Percentiles rank a stretch among this genome's conserved stretches.
phyloP scores from a whole-genome alignment of 2,113 vertebrate genomes.

The Eolophus roseicapilla region DNA sequence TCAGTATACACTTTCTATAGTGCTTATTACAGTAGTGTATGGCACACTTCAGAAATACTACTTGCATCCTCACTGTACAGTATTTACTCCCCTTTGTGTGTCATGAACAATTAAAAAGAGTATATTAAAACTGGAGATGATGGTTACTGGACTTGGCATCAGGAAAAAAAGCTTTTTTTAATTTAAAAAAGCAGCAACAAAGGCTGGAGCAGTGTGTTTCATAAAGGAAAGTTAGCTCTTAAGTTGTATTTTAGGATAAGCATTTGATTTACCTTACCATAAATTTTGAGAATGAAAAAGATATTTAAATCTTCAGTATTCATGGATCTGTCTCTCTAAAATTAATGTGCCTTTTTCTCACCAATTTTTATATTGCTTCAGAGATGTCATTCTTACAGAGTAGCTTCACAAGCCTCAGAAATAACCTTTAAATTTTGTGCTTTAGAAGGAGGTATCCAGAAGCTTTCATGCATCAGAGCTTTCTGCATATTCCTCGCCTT shows the following conservation, averaged over 20 bases:
- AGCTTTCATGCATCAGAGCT: not conserved
- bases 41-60: not conserved
- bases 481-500: not conserved
- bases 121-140: not conserved
- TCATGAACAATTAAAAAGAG: not conserved
- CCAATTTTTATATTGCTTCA: not conserved
- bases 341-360: not conserved
- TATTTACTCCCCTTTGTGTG: not conserved
- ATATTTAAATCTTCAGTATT: not conserved
- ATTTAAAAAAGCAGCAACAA: not conserved
- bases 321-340: not conserved
- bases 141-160: conserved; percentile 14
- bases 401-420: not conserved
- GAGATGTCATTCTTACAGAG: not conserved
- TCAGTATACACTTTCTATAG: not conserved
- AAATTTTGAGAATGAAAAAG: not conserved
- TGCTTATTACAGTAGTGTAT: not conserved
- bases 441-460: not conserved
- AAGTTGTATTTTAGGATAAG: not conserved
- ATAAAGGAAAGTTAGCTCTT: not conserved
- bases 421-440: not conserved
- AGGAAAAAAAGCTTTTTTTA: not conserved
- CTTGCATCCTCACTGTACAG: not conserved
- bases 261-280: not conserved
- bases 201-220: not conserved